These are phyloP conservation scores for Mionectes olivaceus DNA, from an alignment of 2,797 vertebrate species.

Conservation along the genomic window DNA sequence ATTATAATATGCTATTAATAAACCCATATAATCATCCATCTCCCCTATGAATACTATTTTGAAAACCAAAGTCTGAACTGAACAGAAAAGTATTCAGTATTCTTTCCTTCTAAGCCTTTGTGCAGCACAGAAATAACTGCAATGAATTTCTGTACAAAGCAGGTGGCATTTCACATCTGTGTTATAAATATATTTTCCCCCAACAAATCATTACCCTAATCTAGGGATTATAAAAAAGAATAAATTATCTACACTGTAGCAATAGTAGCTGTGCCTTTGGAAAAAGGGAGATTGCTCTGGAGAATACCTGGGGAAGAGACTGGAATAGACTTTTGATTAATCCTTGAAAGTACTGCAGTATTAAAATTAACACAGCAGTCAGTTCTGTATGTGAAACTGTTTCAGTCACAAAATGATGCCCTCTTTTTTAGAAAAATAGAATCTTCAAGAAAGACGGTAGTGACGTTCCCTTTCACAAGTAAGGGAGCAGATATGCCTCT, in stretches of 20 bases:
- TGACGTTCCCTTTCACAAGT: neutral
- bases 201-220: neutral
- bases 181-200: neutral
- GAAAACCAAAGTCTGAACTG: neutral
- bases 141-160: neutral
- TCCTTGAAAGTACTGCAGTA: neutral
- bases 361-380: neutral
- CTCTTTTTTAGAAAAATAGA: neutral
- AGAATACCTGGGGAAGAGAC: neutral
- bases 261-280: neutral
- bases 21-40: neutral
- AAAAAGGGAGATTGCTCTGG: neutral
- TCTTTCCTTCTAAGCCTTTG: neutral
- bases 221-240: neutral
- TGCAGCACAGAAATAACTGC: neutral
- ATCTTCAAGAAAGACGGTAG: neutral
- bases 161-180: neutral
- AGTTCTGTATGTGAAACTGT: neutral
- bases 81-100: neutral
- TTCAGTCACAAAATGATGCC: neutral
- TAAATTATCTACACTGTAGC: neutral
- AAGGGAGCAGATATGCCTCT: neutral
- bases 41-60: neutral
- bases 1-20: neutral
- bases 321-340: neutral